These are phyloP conservation scores for Solen grandis DNA, from an alignment of 1,140 invertebrate species.

Conservation along the genomic window DNA sequence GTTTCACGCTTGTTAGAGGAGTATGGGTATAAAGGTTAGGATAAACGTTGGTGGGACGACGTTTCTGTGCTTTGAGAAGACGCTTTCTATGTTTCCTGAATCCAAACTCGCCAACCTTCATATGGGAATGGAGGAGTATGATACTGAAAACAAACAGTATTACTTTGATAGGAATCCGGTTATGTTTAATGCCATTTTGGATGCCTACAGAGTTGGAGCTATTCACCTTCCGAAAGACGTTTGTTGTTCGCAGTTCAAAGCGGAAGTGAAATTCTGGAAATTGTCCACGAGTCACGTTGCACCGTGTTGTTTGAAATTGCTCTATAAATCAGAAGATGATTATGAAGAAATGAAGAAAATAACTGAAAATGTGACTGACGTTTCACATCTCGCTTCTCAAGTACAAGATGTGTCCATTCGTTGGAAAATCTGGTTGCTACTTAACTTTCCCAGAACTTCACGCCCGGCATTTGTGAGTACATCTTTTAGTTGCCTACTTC, in stretches of 20 bases:
- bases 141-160: conserved; percentile 59
- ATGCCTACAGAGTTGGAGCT: conserved; percentile 63
- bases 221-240: conserved; percentile 65
- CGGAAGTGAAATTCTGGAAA: conserved; percentile 68
- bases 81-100: conserved; percentile 27
- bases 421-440: conserved; percentile 28
- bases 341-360: not conserved
- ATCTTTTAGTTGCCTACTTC: no score
- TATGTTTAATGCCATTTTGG: conserved; percentile 64
- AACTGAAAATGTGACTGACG: not conserved
- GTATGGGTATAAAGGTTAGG: no score
- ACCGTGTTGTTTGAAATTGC: conserved; percentile 49
- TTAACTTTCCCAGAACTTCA: conserved; percentile 21
- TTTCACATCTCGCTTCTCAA: not conserved
- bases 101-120: conserved; percentile 38
- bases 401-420: not conserved
- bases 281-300: conserved; percentile 36
- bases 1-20: no score
- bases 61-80: not conserved
- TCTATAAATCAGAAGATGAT: conserved; percentile 15
- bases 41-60: conserved; percentile 25
- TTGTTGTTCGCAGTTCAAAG: conserved; percentile 63
- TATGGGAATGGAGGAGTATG: conserved; percentile 48
- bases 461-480: conserved; percentile 5
- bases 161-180: conserved; percentile 69